Evolutionary conservation across 1,140 invertebrate species (phyloP).

Genomic region (Leptonema lineaticorne): DNA sequence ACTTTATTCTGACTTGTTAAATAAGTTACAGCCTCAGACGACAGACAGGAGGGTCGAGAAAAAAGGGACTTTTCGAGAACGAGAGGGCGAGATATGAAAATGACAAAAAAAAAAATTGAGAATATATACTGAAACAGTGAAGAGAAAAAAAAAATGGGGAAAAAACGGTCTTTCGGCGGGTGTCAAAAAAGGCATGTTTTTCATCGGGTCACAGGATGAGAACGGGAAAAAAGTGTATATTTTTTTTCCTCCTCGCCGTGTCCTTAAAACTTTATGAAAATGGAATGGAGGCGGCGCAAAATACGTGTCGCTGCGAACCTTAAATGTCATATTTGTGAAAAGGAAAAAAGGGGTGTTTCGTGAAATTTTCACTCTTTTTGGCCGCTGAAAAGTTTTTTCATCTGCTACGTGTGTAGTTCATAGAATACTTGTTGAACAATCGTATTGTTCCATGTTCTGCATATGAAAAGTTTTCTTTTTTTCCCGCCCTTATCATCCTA

Average conservation of each 20-base stretch:
- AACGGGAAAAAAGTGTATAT: too few species aligned
- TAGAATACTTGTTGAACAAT: constrained; percentile 19
- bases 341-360: not conserved
- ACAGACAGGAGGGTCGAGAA: not conserved
- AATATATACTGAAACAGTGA: too few species aligned
- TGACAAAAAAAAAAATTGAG: too few species aligned
- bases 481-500: too few species aligned
- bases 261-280: constrained; percentile 17
- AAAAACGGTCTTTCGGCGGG: not conserved
- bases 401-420: constrained; percentile 17
- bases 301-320: not conserved
- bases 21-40: constrained; percentile 1
- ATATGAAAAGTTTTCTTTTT: constrained; percentile 7
- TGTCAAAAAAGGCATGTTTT: constrained; percentile 9
- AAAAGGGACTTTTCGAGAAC: too few species aligned
- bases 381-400: constrained; percentile 11
- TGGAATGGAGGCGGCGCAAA: constrained; percentile 5
- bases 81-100: too few species aligned
- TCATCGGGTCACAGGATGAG: too few species aligned
- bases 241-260: not conserved
- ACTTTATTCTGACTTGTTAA: constrained; percentile 18
- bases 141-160: not conserved
- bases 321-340: not conserved
- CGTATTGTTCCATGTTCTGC: constrained; percentile 17
- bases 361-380: constrained; percentile 7